phyloP scores from a whole-genome alignment of 1,140 invertebrate genomes.

The Drosophila nigromelanica region DNA sequence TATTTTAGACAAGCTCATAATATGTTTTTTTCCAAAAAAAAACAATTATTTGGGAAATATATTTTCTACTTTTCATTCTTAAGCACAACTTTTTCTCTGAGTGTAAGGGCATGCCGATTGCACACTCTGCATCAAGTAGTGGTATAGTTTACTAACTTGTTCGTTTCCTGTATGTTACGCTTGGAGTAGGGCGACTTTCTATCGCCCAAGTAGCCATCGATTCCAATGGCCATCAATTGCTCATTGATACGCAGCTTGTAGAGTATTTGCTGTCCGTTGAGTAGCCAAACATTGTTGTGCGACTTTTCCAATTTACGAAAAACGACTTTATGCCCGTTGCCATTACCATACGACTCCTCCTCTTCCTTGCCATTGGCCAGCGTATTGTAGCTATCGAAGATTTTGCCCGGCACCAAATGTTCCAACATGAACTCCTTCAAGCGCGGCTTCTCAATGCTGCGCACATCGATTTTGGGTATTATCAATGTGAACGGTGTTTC shows the following conservation, averaged over 20 bases:
- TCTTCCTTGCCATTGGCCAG: conserved; percentile 79
- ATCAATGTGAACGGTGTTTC: conserved; percentile 86
- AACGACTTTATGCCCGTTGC: conserved; percentile 84
- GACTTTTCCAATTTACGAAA: conserved; percentile 84
- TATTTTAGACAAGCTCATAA: too few relatives aligned
- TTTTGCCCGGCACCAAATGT: conserved; percentile 85
- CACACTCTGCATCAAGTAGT: not conserved
- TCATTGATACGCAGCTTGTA: conserved; percentile 81
- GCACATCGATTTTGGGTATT: conserved; percentile 85
- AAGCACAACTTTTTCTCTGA: not conserved
- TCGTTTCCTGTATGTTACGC: conserved; percentile 83
- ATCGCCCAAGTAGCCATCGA: conserved; percentile 83
- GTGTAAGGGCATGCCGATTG: conserved; percentile 19
- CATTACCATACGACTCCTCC: conserved; percentile 80
- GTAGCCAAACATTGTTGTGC: conserved; percentile 84
- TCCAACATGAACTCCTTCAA: conserved; percentile 86
- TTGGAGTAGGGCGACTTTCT: conserved; percentile 82
- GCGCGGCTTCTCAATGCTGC: conserved; percentile 84
- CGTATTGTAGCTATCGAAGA: conserved; percentile 84
- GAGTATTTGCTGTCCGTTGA: conserved; percentile 83
- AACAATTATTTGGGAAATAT: too few relatives aligned
- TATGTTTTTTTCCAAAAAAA: too few relatives aligned
- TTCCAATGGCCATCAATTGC: conserved; percentile 79
- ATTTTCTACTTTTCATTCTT: too few relatives aligned
- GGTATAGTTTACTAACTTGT: conserved; percentile 72